Conservation (phyloP, 2,113 vertebrate species). For the Megaceryle torquata region DNA sequence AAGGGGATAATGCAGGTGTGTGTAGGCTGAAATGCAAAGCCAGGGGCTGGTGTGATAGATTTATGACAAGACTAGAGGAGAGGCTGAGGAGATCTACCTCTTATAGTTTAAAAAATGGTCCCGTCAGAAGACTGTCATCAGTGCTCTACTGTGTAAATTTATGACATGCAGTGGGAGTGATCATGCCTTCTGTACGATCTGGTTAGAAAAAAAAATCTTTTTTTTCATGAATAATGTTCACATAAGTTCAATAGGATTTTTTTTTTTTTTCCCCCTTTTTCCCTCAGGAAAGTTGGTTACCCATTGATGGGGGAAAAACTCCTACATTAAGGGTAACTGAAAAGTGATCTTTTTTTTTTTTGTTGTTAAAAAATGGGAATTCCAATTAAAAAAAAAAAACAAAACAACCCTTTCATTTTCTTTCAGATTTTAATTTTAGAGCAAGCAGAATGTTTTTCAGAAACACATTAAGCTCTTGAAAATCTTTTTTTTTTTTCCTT, state of each 20-base stretch:
- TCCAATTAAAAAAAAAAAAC: background rate
- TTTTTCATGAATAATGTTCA: background rate
- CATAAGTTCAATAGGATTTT: background rate
- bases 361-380: background rate
- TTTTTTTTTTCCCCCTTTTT: background rate
- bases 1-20: slow-evolving; percentile 26
- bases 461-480: background rate
- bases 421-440: background rate
- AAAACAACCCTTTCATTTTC: background rate
- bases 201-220: background rate
- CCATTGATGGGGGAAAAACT: background rate
- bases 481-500: background rate
- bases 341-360: background rate
- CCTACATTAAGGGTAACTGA: background rate
- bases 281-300: background rate
- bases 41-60: slow-evolving; percentile 38
- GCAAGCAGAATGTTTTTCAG: background rate
- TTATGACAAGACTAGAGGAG: slow-evolving; percentile 46
- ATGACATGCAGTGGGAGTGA: slow-evolving; percentile 47
- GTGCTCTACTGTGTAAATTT: slow-evolving; percentile 17
- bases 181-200: background rate
- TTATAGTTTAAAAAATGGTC: slow-evolving; percentile 40
- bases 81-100: slow-evolving; percentile 24
- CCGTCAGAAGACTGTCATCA: slow-evolving; percentile 22
- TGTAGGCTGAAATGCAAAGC: slow-evolving; percentile 40